Conservation (phyloP, 1,140 invertebrate genomes). For the Globodera rostochiensis region DNA sequence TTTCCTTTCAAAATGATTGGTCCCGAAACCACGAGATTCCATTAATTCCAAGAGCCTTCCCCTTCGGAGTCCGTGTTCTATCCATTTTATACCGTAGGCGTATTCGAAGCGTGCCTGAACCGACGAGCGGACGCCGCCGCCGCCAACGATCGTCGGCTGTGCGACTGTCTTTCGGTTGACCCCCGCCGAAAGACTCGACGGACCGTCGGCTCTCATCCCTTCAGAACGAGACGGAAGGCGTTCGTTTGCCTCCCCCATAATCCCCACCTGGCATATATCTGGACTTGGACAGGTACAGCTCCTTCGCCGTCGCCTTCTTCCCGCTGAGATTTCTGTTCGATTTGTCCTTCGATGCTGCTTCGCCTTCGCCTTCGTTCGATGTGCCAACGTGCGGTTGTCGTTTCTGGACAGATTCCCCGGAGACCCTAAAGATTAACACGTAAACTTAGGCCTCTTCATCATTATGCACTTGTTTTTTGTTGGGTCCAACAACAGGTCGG, state of each 20-base stretch:
- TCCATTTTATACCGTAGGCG: conserved; percentile 54
- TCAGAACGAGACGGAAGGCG: background rate
- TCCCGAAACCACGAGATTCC: no score
- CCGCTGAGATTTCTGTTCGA: conserved; percentile 52
- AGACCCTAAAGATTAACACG: conserved; percentile 21
- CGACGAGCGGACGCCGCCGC: conserved; percentile 50
- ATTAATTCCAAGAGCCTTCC: no score
- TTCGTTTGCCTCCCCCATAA: background rate
- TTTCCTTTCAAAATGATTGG: no score
- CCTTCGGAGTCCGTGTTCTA: no score
- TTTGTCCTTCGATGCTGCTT: conserved; percentile 49
- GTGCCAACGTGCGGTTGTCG: conserved; percentile 10
- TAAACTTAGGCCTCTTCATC: conserved; percentile 14
- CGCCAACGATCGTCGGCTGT: conserved; percentile 17
- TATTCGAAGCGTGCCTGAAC: conserved; percentile 65
- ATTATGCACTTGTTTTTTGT: conserved; percentile 43
- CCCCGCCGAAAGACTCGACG: conserved; percentile 17
- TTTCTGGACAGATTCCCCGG: conserved; percentile 10
- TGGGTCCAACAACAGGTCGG: conserved; percentile 2
- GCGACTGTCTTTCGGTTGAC: conserved; percentile 26
- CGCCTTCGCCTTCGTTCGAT: conserved; percentile 7
- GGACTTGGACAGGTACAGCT: conserved; percentile 76
- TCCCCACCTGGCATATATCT: conserved; percentile 73
- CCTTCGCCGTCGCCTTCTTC: conserved; percentile 70
- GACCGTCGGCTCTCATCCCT: background rate